Evolutionary conservation across 1,140 invertebrate species (phyloP).

Genomic region (Whitmania pigra): DNA sequence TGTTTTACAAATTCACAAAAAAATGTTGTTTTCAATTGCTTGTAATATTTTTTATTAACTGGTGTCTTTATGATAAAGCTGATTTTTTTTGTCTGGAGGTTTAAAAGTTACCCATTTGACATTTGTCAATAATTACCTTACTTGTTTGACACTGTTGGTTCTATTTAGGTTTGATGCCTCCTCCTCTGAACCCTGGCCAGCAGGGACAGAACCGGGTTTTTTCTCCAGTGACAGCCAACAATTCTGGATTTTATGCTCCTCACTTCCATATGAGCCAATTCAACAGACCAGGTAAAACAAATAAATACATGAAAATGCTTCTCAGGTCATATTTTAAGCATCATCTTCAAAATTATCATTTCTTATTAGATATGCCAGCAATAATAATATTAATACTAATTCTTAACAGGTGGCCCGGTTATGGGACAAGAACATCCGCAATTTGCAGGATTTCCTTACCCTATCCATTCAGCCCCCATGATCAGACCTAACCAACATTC

Average conservation of each 20-base stretch:
- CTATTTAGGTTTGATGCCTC: background rate
- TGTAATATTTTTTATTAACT: too few relatives aligned
- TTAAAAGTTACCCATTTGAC: too few relatives aligned
- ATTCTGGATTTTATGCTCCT: background rate
- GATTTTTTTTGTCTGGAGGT: too few relatives aligned
- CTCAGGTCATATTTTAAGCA: background rate
- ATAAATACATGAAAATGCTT: background rate
- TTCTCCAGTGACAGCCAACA: conserved; percentile 1
- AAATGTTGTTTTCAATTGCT: background rate
- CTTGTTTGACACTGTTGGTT: too few relatives aligned
- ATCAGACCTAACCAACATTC: too few relatives aligned
- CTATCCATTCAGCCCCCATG: too few relatives aligned
- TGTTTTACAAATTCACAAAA: background rate
- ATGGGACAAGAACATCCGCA: too few relatives aligned
- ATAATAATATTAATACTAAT: conserved; percentile 6
- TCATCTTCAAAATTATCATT: background rate
- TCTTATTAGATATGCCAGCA: background rate
- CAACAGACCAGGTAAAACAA: background rate
- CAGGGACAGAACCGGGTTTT: conserved; percentile 1
- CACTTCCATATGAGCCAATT: background rate
- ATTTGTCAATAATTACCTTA: too few relatives aligned
- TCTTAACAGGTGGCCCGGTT: too few relatives aligned
- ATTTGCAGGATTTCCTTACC: too few relatives aligned
- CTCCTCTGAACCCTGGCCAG: conserved; percentile 1
- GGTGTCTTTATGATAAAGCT: too few relatives aligned